Base-by-base conservation (phyloP, 23 tunicate species). In the Halocynthia roretzi region DNA sequence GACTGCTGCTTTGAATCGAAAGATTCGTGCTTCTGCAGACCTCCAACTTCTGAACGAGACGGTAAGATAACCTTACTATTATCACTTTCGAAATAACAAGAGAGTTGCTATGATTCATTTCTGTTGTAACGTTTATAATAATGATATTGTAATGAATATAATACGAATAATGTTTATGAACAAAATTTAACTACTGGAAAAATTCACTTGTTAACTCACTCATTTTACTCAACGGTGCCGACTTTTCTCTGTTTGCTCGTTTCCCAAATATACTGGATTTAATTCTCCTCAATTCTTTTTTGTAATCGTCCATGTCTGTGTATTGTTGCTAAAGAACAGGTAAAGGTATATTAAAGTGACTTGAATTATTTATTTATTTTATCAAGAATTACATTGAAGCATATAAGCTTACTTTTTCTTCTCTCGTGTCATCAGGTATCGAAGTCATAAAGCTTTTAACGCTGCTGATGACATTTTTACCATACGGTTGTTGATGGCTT, bases 391-490 rank as follows among this genome's bases (percentile, higher is more conserved):
- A 31, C 44, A 31, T 31, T 5, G 18, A 22, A 75, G 31, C 14
- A 17, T 6, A 14, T 8, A 0, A 8, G 7, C 75, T 62, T 44
- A 77, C 81, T 10, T 55, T 58, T 58, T 76, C 71, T 14, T 83
- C 87, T 44, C 57, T 50, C 9, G 53, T 65, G 7, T 83, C 85
- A 21, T 89, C 96, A 52, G 88, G 89, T 22, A 89, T 83, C 8
- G 96, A 89, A 11, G 96, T 89, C 96, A 89, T 89, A 60, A 89
- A 89, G 82, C 96, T 89, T 69, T 89, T 83, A n/a, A 89, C 88
- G 62, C 96, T 83, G 82, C 77, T 89, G 7, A 89, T 80, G 12
- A 89, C 83, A 40, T 73, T 55, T 75, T 84, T 89, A 54, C 78
- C 56, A 6, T 74, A 64, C 44, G 44, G 44, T 31, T 31, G 44